phyloP scores from a whole-genome alignment of 2,888 invertebrate species.

The Pediacus dermestoides region DNA sequence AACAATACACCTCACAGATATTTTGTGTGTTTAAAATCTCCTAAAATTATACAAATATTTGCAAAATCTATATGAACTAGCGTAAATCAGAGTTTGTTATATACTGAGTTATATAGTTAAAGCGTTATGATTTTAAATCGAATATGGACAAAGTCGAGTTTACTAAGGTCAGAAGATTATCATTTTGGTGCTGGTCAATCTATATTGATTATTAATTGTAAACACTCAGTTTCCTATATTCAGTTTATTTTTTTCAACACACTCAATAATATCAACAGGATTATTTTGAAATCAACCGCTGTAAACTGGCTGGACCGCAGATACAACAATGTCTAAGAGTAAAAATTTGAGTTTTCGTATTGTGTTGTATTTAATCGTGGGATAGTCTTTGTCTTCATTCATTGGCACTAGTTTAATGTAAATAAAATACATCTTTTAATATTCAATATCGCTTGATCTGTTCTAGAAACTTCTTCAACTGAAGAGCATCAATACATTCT shows the following conservation, averaged over 20 bases:
- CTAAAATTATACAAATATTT: too few species aligned
- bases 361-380: too few species aligned
- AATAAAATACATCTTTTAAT: too few species aligned
- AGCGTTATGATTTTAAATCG: slow-evolving; percentile 33
- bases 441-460: too few species aligned
- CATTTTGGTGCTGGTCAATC: slow-evolving; percentile 31
- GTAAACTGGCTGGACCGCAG: slow-evolving; percentile 13
- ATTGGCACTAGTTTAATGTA: too few species aligned
- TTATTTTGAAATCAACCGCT: slow-evolving; percentile 21
- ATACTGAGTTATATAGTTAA: slow-evolving; percentile 23
- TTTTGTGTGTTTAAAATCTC: slow-evolving; percentile 3
- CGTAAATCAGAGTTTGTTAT: slow-evolving; percentile 13
- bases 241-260: slow-evolving; percentile 2
- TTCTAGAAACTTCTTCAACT: too few species aligned
- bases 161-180: slow-evolving; percentile 38
- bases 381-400: too few species aligned
- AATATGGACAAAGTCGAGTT: slow-evolving; percentile 40
- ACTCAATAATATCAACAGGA: slow-evolving; percentile 1
- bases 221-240: slow-evolving; percentile 10
- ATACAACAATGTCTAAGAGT: too few species aligned
- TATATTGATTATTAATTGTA: slow-evolving; percentile 15
- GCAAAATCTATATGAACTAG: too few species aligned
- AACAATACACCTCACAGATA: slow-evolving; percentile 3
- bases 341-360: too few species aligned
- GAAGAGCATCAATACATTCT: too few species aligned